Percentiles rank a stretch among this genome's conserved stretches.
Conservation (phyloP, 2,888 invertebrate species). For the Chymomyza amoena region DNA sequence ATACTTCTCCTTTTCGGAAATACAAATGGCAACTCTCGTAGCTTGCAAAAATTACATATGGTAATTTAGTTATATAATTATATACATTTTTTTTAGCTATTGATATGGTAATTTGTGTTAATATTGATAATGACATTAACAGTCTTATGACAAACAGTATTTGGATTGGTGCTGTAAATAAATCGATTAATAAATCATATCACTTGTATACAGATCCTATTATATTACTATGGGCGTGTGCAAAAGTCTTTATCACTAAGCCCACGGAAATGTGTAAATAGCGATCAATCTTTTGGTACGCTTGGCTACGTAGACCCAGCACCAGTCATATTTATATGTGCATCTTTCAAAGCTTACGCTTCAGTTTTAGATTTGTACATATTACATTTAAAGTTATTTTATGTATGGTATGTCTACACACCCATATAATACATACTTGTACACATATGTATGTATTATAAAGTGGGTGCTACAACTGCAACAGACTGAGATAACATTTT, state of each 20-base stretch:
- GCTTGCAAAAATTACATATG: too few species aligned
- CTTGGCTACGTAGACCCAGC: background rate
- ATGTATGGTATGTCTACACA: background rate
- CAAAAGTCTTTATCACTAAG: background rate
- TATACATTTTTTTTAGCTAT: background rate
- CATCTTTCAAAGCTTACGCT: background rate
- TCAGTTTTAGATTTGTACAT: background rate
- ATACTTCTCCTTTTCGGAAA: too few species aligned
- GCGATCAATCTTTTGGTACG: conserved; percentile 15
- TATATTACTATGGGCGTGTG: background rate
- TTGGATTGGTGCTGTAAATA: background rate
- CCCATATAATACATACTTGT: background rate
- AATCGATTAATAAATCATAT: background rate
- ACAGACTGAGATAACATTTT: background rate
- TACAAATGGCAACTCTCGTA: too few species aligned
- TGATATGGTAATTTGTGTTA: background rate
- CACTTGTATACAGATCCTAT: background rate
- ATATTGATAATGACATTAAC: background rate
- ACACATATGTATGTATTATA: background rate
- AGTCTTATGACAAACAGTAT: background rate
- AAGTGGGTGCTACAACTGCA: background rate
- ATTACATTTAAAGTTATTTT: background rate
- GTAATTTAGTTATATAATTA: too few species aligned
- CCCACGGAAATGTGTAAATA: too few species aligned
- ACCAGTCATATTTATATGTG: background rate